Base-by-base conservation (phyloP, 2,888 invertebrate genomes). In the Chalcosyrphus nemorum region DNA sequence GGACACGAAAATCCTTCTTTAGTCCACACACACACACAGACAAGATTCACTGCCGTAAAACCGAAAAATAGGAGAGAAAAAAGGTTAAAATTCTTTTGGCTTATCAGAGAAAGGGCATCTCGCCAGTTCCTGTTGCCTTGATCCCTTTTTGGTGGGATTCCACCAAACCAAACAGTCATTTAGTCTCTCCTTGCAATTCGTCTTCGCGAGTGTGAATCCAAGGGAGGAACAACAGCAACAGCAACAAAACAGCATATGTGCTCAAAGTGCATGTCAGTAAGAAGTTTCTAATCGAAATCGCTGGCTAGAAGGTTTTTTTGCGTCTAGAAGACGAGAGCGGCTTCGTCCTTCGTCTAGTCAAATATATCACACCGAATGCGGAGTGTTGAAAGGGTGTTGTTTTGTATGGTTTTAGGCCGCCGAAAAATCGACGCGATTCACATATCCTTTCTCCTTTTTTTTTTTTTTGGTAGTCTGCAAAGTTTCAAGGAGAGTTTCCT, bases 31-130 rank as follows among this genome's bases (percentile, higher is more conserved):
- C n/a, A n/a, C n/a, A n/a, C n/a, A n/a, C n/a, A n/a, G n/a, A n/a
- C n/a, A 71, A 65, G 72, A 66, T 57, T 77, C 77, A 50, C 47
- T 63, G 68, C 57, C 77, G n/a, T n/a, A n/a, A n/a, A 6, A 27
- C 76, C 3, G 13, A 52, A 54, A 19, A 68, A 68, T 71, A 82
- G 77, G 21, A 45, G 54, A 54, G n/a, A 70, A 70, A 77, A 82
- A 82, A 38, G 63, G 54, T 78, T 68, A 35, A 84, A 77, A 74
- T 78, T 70, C 68, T 59, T 82, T 74, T 56, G 68, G 74, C 84
- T 84, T 84, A 84, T 84, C 84, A 84, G 78, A 84, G 84, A 84
- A 84, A 84, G 84, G 84, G 84, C 84, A 84, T 84, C 84, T 84
- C 66, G 68, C 35, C 66, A 56, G 78, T 82, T 82, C 82, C 82